These are phyloP conservation scores for Rhadinocentrus ornatus DNA, from an alignment of 2,797 vertebrate species.

Conservation along the genomic window DNA sequence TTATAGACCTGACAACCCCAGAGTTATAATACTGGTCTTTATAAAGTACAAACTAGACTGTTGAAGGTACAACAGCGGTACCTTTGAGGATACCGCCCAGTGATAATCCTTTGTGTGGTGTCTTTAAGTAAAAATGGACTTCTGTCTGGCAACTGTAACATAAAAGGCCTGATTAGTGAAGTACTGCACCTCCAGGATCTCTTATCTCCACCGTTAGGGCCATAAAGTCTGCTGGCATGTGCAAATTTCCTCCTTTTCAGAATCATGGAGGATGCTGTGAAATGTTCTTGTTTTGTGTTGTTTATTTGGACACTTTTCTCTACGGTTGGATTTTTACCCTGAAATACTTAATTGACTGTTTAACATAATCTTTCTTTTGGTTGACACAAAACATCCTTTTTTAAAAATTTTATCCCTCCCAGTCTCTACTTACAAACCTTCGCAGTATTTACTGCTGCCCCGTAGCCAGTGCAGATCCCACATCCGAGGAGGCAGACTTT, in stretches of 20 bases:
- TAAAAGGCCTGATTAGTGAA: background rate
- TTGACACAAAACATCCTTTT: background rate
- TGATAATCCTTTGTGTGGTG: too few relatives aligned
- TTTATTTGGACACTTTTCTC: background rate
- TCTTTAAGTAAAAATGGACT: background rate
- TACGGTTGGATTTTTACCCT: too few relatives aligned
- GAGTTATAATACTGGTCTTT: too few relatives aligned
- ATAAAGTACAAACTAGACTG: too few relatives aligned
- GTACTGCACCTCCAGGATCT: too few relatives aligned
- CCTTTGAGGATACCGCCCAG: too few relatives aligned
- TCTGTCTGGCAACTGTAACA: too few relatives aligned
- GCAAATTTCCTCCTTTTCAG: background rate
- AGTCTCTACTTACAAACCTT: constrained; percentile 76
- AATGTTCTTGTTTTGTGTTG: background rate
- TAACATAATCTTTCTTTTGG: too few relatives aligned
- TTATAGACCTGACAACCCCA: too few relatives aligned
- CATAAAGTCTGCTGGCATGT: background rate
- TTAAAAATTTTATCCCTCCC: background rate
- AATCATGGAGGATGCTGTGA: background rate
- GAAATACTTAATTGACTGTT: too few relatives aligned
- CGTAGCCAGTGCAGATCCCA: constrained; percentile 93
- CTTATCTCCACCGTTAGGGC: too few relatives aligned
- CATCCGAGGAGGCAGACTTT: constrained; percentile 96
- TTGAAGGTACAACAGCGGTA: too few relatives aligned
- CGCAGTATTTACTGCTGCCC: constrained; percentile 93